Base-by-base conservation (phyloP, 23 tunicate genomes). In the Diplosoma virens region DNA sequence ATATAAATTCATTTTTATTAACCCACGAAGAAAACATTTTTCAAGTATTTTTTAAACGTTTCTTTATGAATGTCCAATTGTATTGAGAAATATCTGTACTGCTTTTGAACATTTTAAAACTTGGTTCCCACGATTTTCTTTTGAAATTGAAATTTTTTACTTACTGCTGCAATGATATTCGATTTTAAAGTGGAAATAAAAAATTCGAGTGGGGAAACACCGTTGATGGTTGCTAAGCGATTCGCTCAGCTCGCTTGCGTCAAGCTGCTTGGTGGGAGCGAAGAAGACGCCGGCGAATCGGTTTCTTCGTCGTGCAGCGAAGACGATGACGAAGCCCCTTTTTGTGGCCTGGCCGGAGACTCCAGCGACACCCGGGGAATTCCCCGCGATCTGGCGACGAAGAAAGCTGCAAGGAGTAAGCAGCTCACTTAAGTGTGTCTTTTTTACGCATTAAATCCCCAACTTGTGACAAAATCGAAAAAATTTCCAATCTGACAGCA, bases 241-340 rank as follows among this genome's bases (percentile, higher is more conserved):
- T 90, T 90, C 47, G 97, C 78, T 5, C 97, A 90, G 36, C 86
- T 90, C n/a, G 82, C 93, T 20, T 82, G 86, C 67, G 73, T 90
- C 29, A 82, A 84, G 32, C 66, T 90, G 9, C 97, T 90, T 45
- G 97, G 97, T 6, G 97, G 97, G 1, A 64, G 58, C 21, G 89
- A 72, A 17, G 83, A 78, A 21, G 89, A 83, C 30, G 78, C 36
- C 24, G 78, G 46, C 22, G 85, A 73, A 4, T 9, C 77, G 1
- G 85, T 71, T 31, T 46, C 80, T 16, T 55, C 78, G 41, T 41
- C 69, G 18, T 46, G 34, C 47, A 25, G 32, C 35, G 64, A 47
- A 26, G 95, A 88, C 29, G 87, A 82, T 20, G 90, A 85, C 5
- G 76, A 77, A 16, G 32, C 59, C 14, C 93, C 93, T 22, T 66